A percentile compares a stretch with the other conserved stretches of the same genome.
Evolutionary conservation across 2,888 invertebrate genomes (phyloP).

Genomic region (Metalampra italica): DNA sequence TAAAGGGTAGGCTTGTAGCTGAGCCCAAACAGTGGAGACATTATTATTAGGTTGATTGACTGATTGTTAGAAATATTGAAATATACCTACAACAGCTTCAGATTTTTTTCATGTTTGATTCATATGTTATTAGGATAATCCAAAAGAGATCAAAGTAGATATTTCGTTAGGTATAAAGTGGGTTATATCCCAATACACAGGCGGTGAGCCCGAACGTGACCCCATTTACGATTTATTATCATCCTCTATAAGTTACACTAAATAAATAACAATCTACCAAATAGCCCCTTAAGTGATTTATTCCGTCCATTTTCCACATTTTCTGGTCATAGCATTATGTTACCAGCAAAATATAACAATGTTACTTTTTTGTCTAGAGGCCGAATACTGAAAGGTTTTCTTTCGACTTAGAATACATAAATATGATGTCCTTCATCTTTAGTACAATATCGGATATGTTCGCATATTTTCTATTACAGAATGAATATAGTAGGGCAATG

Average conservation of each 20-base stretch:
- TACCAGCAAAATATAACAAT: conserved; percentile 1
- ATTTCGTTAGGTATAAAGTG: not conserved
- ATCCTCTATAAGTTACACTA: conserved; percentile 10
- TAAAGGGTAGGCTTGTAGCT: too few species aligned
- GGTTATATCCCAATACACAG: not conserved
- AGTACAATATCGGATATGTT: too few species aligned
- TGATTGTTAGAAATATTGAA: too few species aligned
- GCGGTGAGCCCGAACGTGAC: conserved; percentile 3
- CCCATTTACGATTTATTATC: conserved; percentile 10
- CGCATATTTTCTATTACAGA: too few species aligned
- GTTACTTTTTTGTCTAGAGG: not conserved
- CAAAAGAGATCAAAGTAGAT: too few species aligned
- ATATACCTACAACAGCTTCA: too few species aligned
- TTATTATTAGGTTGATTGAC: too few species aligned
- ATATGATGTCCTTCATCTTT: too few species aligned
- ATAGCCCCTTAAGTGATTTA: conserved; percentile 11
- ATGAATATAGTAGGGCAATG: too few species aligned
- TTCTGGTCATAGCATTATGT: conserved; percentile 2
- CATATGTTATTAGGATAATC: too few species aligned
- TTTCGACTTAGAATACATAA: not conserved
- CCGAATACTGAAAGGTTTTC: not conserved
- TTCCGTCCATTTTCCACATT: conserved; percentile 6
- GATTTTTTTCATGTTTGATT: too few species aligned
- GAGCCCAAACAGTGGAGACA: too few species aligned
- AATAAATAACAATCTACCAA: conserved; percentile 9